phyloP scores from a whole-genome alignment of 2,797 vertebrate species.

The Centroberyx gerrardi region DNA sequence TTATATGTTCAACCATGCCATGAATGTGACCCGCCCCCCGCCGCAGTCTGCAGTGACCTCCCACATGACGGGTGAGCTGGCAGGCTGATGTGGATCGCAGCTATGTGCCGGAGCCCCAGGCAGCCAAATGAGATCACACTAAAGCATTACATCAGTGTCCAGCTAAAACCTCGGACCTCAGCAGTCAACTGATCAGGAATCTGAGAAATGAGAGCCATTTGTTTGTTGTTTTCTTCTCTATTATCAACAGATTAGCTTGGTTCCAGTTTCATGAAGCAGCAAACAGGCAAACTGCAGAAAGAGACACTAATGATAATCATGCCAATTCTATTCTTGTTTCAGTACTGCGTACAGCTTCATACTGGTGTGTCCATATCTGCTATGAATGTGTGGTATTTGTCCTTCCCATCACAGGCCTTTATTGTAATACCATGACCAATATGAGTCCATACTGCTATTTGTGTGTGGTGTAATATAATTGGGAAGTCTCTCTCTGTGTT shows the following conservation, averaged over 20 bases:
- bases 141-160: constrained; percentile 32
- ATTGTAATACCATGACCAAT: too few relatives aligned
- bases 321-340: neutral
- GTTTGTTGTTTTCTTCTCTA: neutral
- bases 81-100: constrained; percentile 35
- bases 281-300: neutral
- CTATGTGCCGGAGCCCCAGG: constrained; percentile 15
- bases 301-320: neutral
- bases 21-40: neutral
- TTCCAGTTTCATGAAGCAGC: too few relatives aligned
- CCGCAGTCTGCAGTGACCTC: neutral
- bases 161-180: neutral
- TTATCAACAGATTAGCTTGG: neutral
- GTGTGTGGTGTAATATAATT: neutral
- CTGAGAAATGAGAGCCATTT: neutral
- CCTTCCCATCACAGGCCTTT: neutral
- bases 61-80: constrained; percentile 9
- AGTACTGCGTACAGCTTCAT: neutral
- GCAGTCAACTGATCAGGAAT: neutral
- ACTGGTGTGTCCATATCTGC: neutral
- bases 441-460: neutral
- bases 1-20: neutral
- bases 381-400: constrained; percentile 2
- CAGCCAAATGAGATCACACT: constrained; percentile 23
- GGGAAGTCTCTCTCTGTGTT: neutral